A percentile compares a stretch with the other conserved stretches of the same genome.
Evolutionary conservation across 30 jellyfish, hydroid and myxozoan genomes (phyloP).

Genomic region (Chrysaora quinquecirrha): DNA sequence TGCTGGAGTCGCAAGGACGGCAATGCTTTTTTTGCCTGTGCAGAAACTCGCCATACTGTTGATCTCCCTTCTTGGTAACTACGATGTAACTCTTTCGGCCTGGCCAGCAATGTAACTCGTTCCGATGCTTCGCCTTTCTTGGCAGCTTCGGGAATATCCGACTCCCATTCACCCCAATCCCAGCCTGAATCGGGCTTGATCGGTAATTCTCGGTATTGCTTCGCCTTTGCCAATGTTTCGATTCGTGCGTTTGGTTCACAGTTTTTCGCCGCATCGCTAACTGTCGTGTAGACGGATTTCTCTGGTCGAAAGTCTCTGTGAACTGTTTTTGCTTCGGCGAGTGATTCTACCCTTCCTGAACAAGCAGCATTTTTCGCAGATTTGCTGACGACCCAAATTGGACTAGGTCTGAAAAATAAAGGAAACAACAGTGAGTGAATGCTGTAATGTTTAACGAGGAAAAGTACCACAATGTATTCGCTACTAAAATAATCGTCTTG

Average conservation of each 20-base stretch:
- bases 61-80: constrained; percentile 87
- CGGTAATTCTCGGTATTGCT: constrained; percentile 70
- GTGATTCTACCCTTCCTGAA: constrained; percentile 56
- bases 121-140: constrained; percentile 81
- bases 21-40: constrained; percentile 68
- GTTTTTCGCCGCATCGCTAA: constrained; percentile 83
- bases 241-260: constrained; percentile 74
- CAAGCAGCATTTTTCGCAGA: constrained; percentile 69
- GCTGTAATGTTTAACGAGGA: too few relatives aligned
- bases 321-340: constrained; percentile 74
- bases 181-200: constrained; percentile 90
- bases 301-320: constrained; percentile 82
- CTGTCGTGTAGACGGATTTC: constrained; percentile 81
- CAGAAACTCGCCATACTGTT: constrained; percentile 76
- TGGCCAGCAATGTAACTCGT: constrained; percentile 73
- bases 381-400: constrained; percentile 88
- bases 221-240: constrained; percentile 79
- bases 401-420: constrained; percentile 73
- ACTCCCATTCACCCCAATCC: constrained; percentile 99
- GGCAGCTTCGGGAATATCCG: constrained; percentile 97
- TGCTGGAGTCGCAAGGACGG: constrained; percentile 91
- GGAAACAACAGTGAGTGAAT: too few relatives aligned
- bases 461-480: too few relatives aligned
- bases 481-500: too few relatives aligned
- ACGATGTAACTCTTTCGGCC: constrained; percentile 71